A percentile compares a stretch with the other conserved stretches of the same genome.
phyloP scores from a whole-genome alignment of 1,140 invertebrate species.

The Papilio polytes region DNA sequence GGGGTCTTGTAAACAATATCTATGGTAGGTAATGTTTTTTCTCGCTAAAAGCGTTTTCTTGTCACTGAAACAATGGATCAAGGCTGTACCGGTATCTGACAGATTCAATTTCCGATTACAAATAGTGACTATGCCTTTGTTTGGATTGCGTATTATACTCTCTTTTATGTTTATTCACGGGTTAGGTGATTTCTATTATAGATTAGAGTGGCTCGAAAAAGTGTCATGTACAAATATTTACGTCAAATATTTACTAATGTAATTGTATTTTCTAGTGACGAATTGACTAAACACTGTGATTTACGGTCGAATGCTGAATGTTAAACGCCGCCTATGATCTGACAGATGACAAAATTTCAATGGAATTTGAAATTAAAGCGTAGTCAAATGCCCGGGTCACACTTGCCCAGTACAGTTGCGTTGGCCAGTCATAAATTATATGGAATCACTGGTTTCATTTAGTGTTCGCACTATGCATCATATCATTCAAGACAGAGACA shows the following conservation, averaged over 20 bases:
- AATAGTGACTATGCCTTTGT: conserved; percentile 44
- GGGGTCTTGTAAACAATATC: conserved; percentile 38
- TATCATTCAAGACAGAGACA: too few species aligned
- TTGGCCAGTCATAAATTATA: too few species aligned
- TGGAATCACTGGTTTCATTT: too few species aligned
- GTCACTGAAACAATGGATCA: conserved; percentile 56
- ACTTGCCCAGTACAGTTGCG: too few species aligned
- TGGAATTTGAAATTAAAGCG: too few species aligned
- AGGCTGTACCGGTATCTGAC: conserved; percentile 49
- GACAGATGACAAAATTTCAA: too few species aligned
- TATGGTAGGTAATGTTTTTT: conserved; percentile 44
- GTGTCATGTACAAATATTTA: background rate
- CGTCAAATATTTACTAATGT: background rate
- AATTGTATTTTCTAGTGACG: too few species aligned
- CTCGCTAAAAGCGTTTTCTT: conserved; percentile 62
- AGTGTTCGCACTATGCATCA: too few species aligned
- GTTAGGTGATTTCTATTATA: conserved; percentile 26
- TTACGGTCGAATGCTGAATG: too few species aligned
- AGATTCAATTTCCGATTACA: conserved; percentile 68
- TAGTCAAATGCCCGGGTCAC: too few species aligned
- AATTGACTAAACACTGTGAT: too few species aligned
- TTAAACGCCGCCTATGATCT: too few species aligned
- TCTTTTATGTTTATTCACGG: conserved; percentile 19
- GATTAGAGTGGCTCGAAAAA: background rate
- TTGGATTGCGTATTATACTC: conserved; percentile 34